These are phyloP conservation scores for Aphelinus certus DNA, from an alignment of 1,140 invertebrate genomes.

Conservation along the genomic window DNA sequence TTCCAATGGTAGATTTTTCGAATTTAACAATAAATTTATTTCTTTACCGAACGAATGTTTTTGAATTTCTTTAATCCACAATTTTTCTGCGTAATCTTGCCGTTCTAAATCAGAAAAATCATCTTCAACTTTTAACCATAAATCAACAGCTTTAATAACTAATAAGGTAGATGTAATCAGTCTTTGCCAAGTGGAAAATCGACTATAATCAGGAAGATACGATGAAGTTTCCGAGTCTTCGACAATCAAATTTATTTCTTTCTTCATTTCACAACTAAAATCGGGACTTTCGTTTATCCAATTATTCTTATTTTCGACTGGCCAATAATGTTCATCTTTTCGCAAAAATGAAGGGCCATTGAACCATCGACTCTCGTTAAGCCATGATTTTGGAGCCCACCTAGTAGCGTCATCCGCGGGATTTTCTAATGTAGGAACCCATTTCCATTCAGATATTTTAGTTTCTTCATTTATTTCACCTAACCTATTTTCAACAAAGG, in stretches of 20 bases:
- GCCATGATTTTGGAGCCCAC: not conserved
- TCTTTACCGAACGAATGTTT: not conserved
- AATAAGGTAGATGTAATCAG: not conserved
- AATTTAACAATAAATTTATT: not conserved
- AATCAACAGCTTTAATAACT: not conserved
- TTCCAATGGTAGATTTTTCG: not conserved
- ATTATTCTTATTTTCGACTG: not conserved
- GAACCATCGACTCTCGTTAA: conserved; percentile 38
- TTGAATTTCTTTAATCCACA: not conserved
- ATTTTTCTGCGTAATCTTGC: not conserved
- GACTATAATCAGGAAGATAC: not conserved
- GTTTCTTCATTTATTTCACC: conserved; percentile 53
- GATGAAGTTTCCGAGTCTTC: not conserved
- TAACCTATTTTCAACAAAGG: conserved; percentile 59
- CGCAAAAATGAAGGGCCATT: conserved; percentile 41
- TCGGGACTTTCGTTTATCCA: too few species aligned
- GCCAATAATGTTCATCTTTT: not conserved
- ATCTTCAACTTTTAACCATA: not conserved
- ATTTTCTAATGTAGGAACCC: conserved; percentile 47
- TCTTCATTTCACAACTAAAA: not conserved
- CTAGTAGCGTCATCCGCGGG: conserved; percentile 47
- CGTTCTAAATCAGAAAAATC: not conserved
- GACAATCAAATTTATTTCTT: not conserved
- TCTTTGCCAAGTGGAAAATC: not conserved
- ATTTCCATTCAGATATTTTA: conserved; percentile 43